phyloP scores from a whole-genome alignment of 2,113 vertebrate species.

The Rhinogobius similis region DNA sequence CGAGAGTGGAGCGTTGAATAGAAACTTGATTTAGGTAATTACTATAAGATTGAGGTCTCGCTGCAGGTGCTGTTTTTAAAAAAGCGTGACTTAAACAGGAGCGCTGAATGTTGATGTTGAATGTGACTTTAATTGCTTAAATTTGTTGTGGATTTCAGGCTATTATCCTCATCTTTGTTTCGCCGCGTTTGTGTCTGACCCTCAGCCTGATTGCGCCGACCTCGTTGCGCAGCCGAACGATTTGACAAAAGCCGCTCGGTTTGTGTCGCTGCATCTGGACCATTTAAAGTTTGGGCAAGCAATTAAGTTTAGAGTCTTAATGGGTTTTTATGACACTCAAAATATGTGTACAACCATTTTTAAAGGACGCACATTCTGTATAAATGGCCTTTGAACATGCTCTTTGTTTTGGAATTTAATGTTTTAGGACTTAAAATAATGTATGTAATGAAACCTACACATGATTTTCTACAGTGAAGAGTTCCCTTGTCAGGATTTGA shows the following conservation, averaged over 20 bases:
- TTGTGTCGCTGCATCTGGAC: not conserved
- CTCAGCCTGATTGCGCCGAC: not conserved
- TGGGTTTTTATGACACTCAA: not conserved
- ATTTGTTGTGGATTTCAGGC: not conserved
- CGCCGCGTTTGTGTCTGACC: not conserved
- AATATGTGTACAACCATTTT: too few species aligned
- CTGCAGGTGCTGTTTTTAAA: not conserved
- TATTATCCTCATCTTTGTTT: not conserved
- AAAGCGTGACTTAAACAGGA: not conserved
- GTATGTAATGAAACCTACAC: too few species aligned
- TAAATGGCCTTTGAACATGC: too few species aligned
- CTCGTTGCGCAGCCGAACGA: not conserved
- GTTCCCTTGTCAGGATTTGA: too few species aligned
- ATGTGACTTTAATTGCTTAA: not conserved
- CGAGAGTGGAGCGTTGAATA: not conserved
- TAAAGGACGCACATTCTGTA: too few species aligned
- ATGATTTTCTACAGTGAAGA: too few species aligned
- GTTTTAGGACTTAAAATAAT: too few species aligned
- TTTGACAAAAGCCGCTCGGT: not conserved
- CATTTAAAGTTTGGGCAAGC: not conserved
- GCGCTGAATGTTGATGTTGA: not conserved
- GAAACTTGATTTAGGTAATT: slow-evolving; percentile 3
- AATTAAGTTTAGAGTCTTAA: not conserved
- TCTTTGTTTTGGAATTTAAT: too few species aligned
- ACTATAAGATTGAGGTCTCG: slow-evolving; percentile 6